Evolutionary conservation across 2,888 invertebrate species (phyloP).

Genomic region (Cyrtodaria siliqua): DNA sequence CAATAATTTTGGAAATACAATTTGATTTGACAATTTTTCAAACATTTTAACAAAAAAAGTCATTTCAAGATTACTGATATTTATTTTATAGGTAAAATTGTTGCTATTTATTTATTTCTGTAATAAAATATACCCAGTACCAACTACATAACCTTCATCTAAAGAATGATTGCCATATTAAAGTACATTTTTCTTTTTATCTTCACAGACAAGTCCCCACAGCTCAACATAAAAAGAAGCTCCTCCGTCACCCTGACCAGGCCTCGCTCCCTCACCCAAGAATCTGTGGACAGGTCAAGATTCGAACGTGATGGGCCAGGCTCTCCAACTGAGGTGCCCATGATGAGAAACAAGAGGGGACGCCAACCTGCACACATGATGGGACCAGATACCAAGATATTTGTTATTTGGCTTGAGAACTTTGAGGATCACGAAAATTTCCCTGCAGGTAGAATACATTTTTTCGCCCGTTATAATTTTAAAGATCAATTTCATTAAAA

Average conservation of each 20-base stretch:
- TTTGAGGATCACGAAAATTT: conserved; percentile 96
- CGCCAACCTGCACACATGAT: conserved; percentile 74
- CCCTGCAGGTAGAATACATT: conserved; percentile 94
- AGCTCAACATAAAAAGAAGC: conserved; percentile 40
- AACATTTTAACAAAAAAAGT: no score
- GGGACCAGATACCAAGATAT: conserved; percentile 85
- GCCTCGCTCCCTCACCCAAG: conserved; percentile 83
- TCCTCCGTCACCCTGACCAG: conserved; percentile 66
- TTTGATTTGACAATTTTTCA: no score
- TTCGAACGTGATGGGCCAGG: conserved; percentile 73
- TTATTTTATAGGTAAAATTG: no score
- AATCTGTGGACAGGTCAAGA: conserved; percentile 69
- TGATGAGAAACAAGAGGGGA: conserved; percentile 68
- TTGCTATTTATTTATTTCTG: no score
- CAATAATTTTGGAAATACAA: no score
- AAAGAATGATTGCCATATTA: no score
- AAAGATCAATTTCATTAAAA: no score
- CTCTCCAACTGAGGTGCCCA: conserved; percentile 74
- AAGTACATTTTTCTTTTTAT: no score
- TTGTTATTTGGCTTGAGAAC: conserved; percentile 98
- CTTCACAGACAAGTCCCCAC: conserved; percentile 70
- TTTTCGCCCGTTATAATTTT: no score
- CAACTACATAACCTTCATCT: no score
- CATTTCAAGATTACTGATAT: no score
- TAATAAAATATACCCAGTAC: no score